Evolutionary conservation across 1,140 invertebrate species (phyloP).

Genomic region (Subanguina moxae): DNA sequence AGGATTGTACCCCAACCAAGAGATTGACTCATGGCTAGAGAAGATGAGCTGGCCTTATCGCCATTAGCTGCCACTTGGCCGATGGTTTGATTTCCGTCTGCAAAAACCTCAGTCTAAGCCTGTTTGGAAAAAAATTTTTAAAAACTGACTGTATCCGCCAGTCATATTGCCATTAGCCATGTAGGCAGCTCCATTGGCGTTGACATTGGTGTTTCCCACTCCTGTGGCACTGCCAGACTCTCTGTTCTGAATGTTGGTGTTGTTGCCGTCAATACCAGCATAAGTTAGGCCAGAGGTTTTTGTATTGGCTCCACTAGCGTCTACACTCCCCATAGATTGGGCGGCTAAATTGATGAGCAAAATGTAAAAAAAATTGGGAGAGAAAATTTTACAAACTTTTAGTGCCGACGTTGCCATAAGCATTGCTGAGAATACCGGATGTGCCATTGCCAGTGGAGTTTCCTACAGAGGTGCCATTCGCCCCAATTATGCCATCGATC

Average conservation of each 20-base stretch:
- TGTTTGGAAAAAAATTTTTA: not conserved
- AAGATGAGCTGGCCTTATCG: conserved; percentile 17
- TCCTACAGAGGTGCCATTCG: conserved; percentile 8
- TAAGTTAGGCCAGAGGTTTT: conserved; percentile 17
- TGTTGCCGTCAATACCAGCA: conserved; percentile 24
- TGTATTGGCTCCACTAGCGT: conserved; percentile 13
- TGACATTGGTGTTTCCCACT: conserved; percentile 28
- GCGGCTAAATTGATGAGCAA: not conserved
- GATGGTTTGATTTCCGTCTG: conserved; percentile 21
- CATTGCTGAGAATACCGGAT: not conserved
- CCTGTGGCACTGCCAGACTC: conserved; percentile 28
- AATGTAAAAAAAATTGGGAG: not conserved
- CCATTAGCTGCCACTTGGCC: conserved; percentile 37
- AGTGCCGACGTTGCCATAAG: conserved; percentile 9
- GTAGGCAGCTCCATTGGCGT: conserved; percentile 18
- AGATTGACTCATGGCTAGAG: conserved; percentile 23
- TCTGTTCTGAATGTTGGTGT: conserved; percentile 14
- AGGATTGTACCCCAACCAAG: conserved; percentile 33
- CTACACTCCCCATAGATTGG: conserved; percentile 14
- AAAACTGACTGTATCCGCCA: conserved; percentile 10
- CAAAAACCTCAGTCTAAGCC: too few relatives aligned
- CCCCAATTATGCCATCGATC: conserved; percentile 11
- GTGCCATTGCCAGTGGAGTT: conserved; percentile 16
- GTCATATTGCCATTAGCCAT: conserved; percentile 21
- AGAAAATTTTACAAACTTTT: not conserved